These are phyloP conservation scores for Diaperis boleti DNA, from an alignment of 2,888 invertebrate species.

Conservation along the genomic window DNA sequence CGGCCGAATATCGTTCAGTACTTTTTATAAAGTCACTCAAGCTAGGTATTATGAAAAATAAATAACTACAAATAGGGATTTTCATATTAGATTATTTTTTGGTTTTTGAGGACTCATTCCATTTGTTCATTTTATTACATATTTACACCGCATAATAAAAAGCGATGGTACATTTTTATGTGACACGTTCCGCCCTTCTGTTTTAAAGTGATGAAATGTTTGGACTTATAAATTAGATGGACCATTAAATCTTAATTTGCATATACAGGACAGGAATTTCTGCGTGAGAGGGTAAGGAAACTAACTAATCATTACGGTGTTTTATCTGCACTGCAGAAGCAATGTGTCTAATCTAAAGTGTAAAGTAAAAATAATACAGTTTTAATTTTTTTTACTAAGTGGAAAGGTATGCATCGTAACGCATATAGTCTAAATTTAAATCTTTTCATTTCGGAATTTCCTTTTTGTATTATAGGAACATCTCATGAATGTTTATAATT, in stretches of 20 bases:
- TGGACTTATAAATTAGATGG: neutral
- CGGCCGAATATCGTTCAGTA: no score
- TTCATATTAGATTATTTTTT: no score
- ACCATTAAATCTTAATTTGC: slow-evolving; percentile 11
- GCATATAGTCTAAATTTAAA: slow-evolving; percentile 8
- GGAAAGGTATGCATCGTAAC: slow-evolving; percentile 22
- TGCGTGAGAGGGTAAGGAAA: slow-evolving; percentile 26
- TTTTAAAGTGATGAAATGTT: neutral
- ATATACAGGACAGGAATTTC: slow-evolving; percentile 8
- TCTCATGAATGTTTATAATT: neutral
- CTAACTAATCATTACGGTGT: slow-evolving; percentile 33
- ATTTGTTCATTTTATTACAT: no score
- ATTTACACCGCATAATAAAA: no score
- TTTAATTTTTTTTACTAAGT: slow-evolving; percentile 11
- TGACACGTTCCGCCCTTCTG: no score
- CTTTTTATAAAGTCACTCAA: no score
- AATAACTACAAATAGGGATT: no score
- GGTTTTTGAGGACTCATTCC: no score
- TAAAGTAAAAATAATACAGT: slow-evolving; percentile 10
- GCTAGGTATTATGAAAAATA: no score
- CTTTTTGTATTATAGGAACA: neutral
- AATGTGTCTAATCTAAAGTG: slow-evolving; percentile 14
- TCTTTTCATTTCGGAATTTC: neutral
- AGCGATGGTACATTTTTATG: no score
- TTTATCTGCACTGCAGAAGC: slow-evolving; percentile 25